Percentiles rank a stretch among this genome's conserved stretches.
These are phyloP conservation scores for Ophion costatus DNA, from an alignment of 2,888 invertebrate species.

Conservation along the genomic window DNA sequence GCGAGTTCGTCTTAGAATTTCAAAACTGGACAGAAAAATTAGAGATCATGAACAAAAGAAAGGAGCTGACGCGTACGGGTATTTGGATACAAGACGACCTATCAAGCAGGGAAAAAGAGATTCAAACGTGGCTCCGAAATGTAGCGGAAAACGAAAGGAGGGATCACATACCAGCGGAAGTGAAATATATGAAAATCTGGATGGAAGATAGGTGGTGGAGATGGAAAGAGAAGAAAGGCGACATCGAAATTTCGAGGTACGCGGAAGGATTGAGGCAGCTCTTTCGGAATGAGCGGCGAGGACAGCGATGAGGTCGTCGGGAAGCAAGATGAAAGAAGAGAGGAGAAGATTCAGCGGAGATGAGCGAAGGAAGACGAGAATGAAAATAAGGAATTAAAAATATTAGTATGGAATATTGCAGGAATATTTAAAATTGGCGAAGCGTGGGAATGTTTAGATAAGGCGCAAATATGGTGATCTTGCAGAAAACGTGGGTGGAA, in stretches of 20 bases:
- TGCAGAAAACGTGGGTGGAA: no score
- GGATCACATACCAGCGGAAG: not conserved
- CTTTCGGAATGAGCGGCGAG: no score
- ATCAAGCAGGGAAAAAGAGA: slow-evolving; percentile 41
- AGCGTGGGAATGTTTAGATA: no score
- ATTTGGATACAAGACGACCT: slow-evolving; percentile 30
- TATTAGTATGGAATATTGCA: no score
- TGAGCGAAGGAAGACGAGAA: no score
- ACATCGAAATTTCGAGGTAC: not conserved
- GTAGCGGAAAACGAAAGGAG: not conserved
- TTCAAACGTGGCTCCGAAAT: slow-evolving; percentile 18
- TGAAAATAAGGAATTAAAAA: slow-evolving; percentile 1
- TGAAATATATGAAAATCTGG: slow-evolving; percentile 14
- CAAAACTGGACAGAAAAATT: slow-evolving; percentile 1
- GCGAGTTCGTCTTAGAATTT: no score
- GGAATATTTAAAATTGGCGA: no score
- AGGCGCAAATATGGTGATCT: no score
- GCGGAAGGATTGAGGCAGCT: no score
- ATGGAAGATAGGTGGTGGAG: slow-evolving; percentile 16
- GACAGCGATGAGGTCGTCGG: no score
- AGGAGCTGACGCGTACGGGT: not conserved
- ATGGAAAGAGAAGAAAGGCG: slow-evolving; percentile 36
- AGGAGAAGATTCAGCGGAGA: no score
- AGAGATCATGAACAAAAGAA: slow-evolving; percentile 27
- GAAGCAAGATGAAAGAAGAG: no score